Evolutionary conservation across 2,113 vertebrate species (phyloP).

Genomic region (Arvicanthis niloticus): DNA sequence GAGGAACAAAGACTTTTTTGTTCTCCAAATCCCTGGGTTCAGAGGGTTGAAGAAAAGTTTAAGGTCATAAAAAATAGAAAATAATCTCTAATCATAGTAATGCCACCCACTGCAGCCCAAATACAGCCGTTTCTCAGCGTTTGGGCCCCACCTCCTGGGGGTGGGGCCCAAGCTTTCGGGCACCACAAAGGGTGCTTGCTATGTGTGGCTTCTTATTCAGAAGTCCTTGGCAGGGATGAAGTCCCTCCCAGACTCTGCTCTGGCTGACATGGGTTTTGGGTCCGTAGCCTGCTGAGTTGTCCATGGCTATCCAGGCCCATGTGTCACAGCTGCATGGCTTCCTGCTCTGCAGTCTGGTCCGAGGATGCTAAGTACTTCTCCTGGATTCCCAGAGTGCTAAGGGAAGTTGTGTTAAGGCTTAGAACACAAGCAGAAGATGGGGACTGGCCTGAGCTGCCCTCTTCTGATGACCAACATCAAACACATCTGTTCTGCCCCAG

Average conservation of each 20-base stretch:
- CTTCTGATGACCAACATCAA: not conserved
- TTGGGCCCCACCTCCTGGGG: not conserved
- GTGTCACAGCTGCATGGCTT: constrained; percentile 90
- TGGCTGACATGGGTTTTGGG: not conserved
- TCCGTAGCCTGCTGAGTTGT: not conserved
- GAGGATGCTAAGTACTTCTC: constrained; percentile 92
- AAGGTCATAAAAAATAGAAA: constrained; percentile 42
- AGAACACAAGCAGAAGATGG: constrained; percentile 27
- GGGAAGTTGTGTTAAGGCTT: constrained; percentile 87
- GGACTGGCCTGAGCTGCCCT: not conserved
- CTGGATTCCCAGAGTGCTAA: constrained; percentile 94
- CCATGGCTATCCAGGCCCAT: not conserved
- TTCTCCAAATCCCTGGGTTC: constrained; percentile 8
- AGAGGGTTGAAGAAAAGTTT: constrained; percentile 13
- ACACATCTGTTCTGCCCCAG: not conserved
- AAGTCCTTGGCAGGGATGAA: not conserved
- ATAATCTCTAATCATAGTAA: not conserved
- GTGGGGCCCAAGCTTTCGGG: not conserved
- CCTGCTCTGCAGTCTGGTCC: constrained; percentile 91
- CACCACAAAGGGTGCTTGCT: too few species aligned
- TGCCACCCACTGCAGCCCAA: not conserved
- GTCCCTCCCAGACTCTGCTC: not conserved
- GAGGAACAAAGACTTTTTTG: not conserved
- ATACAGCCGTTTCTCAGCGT: not conserved
- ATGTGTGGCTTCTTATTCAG: not conserved